Conservation (phyloP, 2,888 invertebrate genomes). For the Brachypalpus laphriformis region DNA sequence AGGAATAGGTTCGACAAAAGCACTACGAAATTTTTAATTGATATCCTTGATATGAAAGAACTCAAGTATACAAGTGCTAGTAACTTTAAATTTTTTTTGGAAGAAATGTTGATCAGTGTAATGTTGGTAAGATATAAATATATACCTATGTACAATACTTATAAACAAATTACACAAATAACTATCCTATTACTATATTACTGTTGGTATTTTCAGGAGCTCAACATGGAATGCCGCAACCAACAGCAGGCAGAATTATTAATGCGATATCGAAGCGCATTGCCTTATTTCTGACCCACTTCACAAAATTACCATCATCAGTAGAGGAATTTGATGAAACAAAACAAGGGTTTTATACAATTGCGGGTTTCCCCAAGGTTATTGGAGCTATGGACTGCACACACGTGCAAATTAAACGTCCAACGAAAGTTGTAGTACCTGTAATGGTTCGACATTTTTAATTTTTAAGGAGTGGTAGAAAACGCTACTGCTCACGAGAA, state of each 20-base stretch:
- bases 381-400: background rate
- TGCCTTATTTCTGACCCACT: background rate
- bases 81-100: background rate
- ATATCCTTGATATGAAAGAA: too few relatives aligned
- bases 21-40: too few relatives aligned
- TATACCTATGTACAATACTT: background rate
- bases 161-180: background rate
- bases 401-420: background rate
- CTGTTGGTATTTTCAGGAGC: background rate
- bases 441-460: slow-evolving; percentile 5
- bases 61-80: background rate
- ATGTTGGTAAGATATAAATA: background rate
- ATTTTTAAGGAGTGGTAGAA: background rate
- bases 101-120: background rate
- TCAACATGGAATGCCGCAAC: background rate
- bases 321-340: background rate
- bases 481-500: slow-evolving; percentile 1
- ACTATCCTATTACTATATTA: too few relatives aligned
- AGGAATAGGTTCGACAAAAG: too few relatives aligned
- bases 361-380: background rate
- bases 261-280: background rate
- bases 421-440: background rate
- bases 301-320: background rate
- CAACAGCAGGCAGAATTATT: background rate
- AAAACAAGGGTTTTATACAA: background rate